phyloP scores from a whole-genome alignment of 2,797 vertebrate species.

The Galagoides demidoff region DNA sequence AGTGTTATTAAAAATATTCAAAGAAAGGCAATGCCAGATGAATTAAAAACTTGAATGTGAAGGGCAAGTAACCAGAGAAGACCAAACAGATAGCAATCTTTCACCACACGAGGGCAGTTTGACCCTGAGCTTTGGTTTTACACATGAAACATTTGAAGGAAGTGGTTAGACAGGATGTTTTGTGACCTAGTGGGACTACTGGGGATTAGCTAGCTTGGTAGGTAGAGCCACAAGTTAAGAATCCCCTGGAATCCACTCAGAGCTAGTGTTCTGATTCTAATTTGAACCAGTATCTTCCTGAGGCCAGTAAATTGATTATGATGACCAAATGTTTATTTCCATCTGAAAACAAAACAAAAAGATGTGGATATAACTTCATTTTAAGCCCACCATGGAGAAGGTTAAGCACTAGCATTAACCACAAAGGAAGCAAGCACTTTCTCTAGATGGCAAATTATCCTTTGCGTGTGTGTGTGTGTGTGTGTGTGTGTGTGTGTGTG shows the following conservation, averaged over 20 bases:
- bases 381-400: neutral
- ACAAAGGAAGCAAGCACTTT: neutral
- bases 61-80: neutral
- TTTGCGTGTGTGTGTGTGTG: neutral
- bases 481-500: neutral
- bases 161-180: neutral
- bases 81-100: neutral
- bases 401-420: neutral
- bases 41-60: neutral
- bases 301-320: neutral
- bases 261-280: neutral
- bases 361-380: neutral
- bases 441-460: neutral
- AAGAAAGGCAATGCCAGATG: neutral
- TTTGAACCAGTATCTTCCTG: neutral
- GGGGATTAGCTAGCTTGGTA: neutral
- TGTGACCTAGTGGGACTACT: neutral
- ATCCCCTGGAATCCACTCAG: neutral
- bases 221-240: neutral
- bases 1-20: neutral
- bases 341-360: conserved; percentile 9
- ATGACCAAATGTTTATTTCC: neutral
- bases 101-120: conserved; percentile 69
- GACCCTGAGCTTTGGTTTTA: conserved; percentile 7
- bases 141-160: neutral